Base-by-base conservation (phyloP, 1,140 invertebrate species). In the Cataglyphis hispanica region DNA sequence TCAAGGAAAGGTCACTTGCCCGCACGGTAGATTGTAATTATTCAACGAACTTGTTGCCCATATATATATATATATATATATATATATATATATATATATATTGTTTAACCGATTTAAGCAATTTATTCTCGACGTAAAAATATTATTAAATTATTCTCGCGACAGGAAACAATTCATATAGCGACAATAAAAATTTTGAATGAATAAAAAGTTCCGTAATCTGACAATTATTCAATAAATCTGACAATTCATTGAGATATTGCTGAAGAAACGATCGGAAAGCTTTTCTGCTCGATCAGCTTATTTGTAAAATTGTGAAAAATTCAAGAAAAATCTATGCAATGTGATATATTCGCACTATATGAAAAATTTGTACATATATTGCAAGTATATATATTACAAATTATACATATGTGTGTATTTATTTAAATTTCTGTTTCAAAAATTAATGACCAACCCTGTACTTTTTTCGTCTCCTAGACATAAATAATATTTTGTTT, bases 1-100 rank as follows among this genome's bases (percentile, higher is more conserved):
- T 83, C 78, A 83, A 83, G 67, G 78, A 83, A 46, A 83, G 78
- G 78, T 37, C 66, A 22, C 66, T 43, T 50, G 37, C 67, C 31
- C 34, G 19, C 37, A 31, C 53, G 34, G 50, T 53, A 46, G 67
- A 37, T 61, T 60, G 53, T 60, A 74, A 83, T 83, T 83, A 83
- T 83, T 74, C 37, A 72, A 60, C 60, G 13, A 72, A 74, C 0
- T 46, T 43, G 25, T 60, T 25, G 53, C 40, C 19, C 31, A 31
- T 31, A 25, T 8, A 27, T 31, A 60, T 7, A 37, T 34, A 74
- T 81, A n/a, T n/a, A n/a, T n/a, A n/a, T n/a, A n/a, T n/a, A n/a
- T n/a, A n/a, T n/a, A n/a, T n/a, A n/a, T n/a, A n/a, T n/a, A n/a
- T n/a, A n/a, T 8, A 27, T 31, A 60, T 7, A 37, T 34, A 74